A percentile compares a stretch with the other conserved stretches of the same genome.
Conservation (phyloP, 2,888 invertebrate species). For the Limnephilus lunatus region DNA sequence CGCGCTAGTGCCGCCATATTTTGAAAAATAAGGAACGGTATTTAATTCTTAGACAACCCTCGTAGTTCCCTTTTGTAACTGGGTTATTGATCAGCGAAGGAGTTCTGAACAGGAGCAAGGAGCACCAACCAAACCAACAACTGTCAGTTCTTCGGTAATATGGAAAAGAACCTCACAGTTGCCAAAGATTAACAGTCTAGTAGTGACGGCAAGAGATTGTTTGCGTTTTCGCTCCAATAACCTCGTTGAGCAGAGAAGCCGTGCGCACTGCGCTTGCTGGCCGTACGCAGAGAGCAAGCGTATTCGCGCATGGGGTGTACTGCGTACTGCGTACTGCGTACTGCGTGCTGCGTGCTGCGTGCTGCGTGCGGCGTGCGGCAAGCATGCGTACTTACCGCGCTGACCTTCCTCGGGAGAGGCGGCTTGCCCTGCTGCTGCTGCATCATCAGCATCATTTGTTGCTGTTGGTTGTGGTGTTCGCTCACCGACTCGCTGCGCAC, state of each 20-base stretch:
- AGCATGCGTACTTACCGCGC: slow-evolving; percentile 87
- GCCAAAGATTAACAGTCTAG: too few species aligned
- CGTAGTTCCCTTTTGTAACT: too few species aligned
- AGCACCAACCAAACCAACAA: background rate
- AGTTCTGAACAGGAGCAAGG: too few species aligned
- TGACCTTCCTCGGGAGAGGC: slow-evolving; percentile 90
- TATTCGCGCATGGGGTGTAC: slow-evolving; percentile 60
- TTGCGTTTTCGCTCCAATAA: background rate
- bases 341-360: slow-evolving; percentile 67
- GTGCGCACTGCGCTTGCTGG: background rate
- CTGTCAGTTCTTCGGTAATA: background rate
- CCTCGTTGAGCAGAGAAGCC: background rate
- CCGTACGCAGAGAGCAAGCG: slow-evolving; percentile 52
- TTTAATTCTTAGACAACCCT: too few species aligned
- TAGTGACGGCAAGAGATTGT: background rate
- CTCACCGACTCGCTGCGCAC: slow-evolving; percentile 93
- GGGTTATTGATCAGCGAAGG: too few species aligned
- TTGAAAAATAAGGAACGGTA: too few species aligned
- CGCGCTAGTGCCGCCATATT: too few species aligned
- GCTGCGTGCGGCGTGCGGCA: slow-evolving; percentile 67
- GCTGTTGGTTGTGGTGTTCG: slow-evolving; percentile 80
- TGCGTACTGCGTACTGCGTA: slow-evolving; percentile 60
- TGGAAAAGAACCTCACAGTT: too few species aligned
- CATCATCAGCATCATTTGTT: slow-evolving; percentile 63
- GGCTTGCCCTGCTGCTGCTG: slow-evolving; percentile 67